Conservation (phyloP, 2,888 invertebrate genomes). For the Euplexia lucipara region DNA sequence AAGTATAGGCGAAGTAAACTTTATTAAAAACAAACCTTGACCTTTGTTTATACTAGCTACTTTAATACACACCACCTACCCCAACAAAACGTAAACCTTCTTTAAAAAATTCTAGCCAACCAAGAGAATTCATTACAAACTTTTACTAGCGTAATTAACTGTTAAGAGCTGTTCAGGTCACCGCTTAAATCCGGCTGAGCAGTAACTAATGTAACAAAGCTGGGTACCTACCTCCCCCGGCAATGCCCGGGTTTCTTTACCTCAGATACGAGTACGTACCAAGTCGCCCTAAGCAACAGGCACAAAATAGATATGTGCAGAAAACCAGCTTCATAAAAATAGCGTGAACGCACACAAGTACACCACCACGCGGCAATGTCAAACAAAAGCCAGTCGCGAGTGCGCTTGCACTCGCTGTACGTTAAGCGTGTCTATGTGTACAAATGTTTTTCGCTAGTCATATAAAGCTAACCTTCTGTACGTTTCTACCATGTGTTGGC, state of each 20-base stretch:
- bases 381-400: not conserved
- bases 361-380: not conserved
- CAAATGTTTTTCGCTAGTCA: not conserved
- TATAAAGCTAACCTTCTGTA: conserved; percentile 15
- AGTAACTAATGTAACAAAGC: conserved; percentile 46
- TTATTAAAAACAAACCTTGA: conserved; percentile 8
- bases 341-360: not conserved
- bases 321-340: not conserved
- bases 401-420: not conserved
- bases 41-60: not conserved
- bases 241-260: conserved; percentile 41
- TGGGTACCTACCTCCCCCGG: conserved; percentile 10
- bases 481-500: not conserved
- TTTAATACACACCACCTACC: conserved; percentile 15
- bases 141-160: conserved; percentile 57
- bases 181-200: conserved; percentile 43
- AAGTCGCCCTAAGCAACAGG: conserved; percentile 15
- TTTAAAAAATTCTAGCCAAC: conserved; percentile 10
- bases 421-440: not conserved
- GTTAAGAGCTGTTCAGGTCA: conserved; percentile 50
- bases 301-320: conserved; percentile 6
- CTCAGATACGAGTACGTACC: conserved; percentile 10
- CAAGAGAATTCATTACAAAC: conserved; percentile 49
- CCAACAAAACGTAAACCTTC: conserved; percentile 20
- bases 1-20: conserved; percentile 13